These are phyloP conservation scores for Ochlodes sylvanus DNA, from an alignment of 2,888 invertebrate species.

Conservation along the genomic window DNA sequence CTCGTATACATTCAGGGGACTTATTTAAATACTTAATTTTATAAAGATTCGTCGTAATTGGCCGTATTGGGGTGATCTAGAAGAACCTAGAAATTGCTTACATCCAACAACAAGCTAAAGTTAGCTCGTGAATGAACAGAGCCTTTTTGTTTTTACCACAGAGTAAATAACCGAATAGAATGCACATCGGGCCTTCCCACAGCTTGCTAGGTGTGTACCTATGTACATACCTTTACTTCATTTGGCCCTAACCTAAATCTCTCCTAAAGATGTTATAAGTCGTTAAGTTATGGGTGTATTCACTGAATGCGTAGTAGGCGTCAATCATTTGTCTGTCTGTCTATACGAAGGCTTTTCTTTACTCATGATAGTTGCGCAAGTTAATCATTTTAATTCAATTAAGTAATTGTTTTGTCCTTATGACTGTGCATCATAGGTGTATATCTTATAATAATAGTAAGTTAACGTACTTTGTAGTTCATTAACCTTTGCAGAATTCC, in stretches of 20 bases:
- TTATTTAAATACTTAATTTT: too few species aligned
- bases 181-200: background rate
- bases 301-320: constrained; percentile 38
- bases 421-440: background rate
- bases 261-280: constrained; percentile 6
- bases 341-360: constrained; percentile 40
- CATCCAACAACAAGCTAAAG: too few species aligned
- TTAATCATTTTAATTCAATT: constrained; percentile 28
- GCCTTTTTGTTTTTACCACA: background rate
- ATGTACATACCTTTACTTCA: background rate
- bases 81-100: too few species aligned
- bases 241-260: constrained; percentile 23
- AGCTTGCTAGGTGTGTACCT: background rate
- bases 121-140: too few species aligned
- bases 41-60: too few species aligned
- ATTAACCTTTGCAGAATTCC: background rate
- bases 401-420: constrained; percentile 28
- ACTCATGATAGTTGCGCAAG: constrained; percentile 12
- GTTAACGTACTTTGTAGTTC: background rate
- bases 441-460: background rate
- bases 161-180: background rate
- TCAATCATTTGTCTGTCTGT: constrained; percentile 38
- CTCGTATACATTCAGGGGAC: too few species aligned
- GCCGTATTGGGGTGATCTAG: too few species aligned
- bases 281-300: constrained; percentile 6